A percentile compares a stretch with the other conserved stretches of the same genome.
phyloP scores from a whole-genome alignment of 2,113 vertebrate genomes.

The Catharus bicknelli region DNA sequence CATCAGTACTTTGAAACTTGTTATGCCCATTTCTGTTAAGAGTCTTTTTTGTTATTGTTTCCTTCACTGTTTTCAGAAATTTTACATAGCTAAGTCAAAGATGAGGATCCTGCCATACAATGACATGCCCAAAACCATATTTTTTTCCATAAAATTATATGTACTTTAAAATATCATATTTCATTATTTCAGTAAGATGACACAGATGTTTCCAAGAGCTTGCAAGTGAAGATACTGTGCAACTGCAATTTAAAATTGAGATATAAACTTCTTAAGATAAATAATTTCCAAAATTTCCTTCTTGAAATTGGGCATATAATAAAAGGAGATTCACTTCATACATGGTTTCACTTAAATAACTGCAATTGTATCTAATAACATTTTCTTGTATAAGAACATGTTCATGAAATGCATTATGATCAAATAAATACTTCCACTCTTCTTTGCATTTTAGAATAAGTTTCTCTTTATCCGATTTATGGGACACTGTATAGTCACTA shows the following conservation, averaged over 20 bases:
- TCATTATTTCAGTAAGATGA: background rate
- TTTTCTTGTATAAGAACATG: background rate
- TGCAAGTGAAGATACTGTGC: background rate
- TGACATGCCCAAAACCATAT: fast-evolving
- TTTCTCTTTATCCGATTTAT: constrained; percentile 1
- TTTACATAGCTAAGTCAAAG: background rate
- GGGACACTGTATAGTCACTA: background rate
- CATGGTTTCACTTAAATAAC: background rate
- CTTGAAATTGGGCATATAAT: background rate
- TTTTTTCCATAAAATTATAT: background rate
- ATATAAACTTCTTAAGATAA: background rate
- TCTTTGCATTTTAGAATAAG: background rate
- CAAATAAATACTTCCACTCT: background rate
- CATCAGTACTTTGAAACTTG: background rate
- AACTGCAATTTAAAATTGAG: background rate
- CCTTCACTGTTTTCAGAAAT: background rate
- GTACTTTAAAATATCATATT: background rate
- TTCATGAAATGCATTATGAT: background rate
- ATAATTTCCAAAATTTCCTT: background rate
- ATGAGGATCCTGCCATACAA: background rate
- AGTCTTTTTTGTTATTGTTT: background rate
- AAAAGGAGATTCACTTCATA: background rate
- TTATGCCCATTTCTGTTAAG: background rate
- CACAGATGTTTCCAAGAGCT: background rate
- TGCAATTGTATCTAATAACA: background rate